Evolutionary conservation across 53 echinoderm and acorn worm genomes (phyloP), one percentile per base, ranked within the genome.

Genomic region (Actinopyga echinites): DNA sequence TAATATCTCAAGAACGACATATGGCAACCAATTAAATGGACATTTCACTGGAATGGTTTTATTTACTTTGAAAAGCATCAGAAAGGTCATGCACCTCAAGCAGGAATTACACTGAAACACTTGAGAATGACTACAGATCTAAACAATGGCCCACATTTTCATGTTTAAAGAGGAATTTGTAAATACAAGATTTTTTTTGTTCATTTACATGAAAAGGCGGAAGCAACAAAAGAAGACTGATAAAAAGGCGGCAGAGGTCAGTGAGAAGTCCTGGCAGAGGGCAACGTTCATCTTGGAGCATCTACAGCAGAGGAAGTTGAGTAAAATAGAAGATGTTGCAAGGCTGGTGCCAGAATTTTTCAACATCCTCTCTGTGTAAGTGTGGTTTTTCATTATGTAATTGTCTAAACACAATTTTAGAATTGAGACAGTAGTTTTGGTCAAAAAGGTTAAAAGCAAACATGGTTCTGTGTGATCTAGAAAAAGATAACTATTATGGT

Each of bases 281-380:
- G 92, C 86, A 13, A 94, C 86, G 15, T 85, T 83, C 30, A 83
- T 97, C 61, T 44, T 97, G 17, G 97, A 96, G 73, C 82, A 87
- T 15, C 66, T 97, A 17, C 92, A 92, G 66, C 90, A 92, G 77
- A 90, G 86, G 84, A 94, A 94, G 57, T 85, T 93, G 28, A 82
- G 84, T 54, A 90, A 85, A 65, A 94, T 97, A 54, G 82, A 86
- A 28, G 86, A 82, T 43, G 56, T 83, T 2, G 68, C 86, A 8
- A 69, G 83, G 34, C 80, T 97, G 5, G 83, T 92, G 2, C 94
- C 94, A 1, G 75, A 86, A 1, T 74, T 97, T 26, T 94, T 97
- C 60, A 89, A 29, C 33, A 49, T 97, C 3, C 66, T 97, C 17
- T 85, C 88, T 43, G 66, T 87, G 97, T 97, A 30, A 90, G 95